Percentiles rank a stretch among this genome's conserved stretches.
These are phyloP conservation scores for Zaprionus inermis DNA, from an alignment of 1,140 invertebrate genomes.

Conservation along the genomic window DNA sequence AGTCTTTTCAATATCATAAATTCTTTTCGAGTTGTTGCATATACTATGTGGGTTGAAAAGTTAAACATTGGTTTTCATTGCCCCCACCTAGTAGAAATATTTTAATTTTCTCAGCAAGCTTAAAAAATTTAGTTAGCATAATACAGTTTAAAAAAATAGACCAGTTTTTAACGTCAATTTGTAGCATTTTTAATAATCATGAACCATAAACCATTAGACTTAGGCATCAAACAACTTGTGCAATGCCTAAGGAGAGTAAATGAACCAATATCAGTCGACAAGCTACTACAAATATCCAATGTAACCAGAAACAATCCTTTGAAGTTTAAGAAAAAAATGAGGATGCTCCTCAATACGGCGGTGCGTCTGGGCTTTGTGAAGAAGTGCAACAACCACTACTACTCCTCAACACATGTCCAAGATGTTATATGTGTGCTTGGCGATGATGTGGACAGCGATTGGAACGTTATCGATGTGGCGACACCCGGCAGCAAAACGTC, in stretches of 20 bases:
- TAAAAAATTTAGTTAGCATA: too few species aligned
- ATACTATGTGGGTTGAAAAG: too few species aligned
- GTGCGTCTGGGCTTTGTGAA: conserved; percentile 18
- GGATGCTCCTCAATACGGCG: conserved; percentile 1
- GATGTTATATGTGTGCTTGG: not conserved
- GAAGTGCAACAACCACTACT: conserved; percentile 31
- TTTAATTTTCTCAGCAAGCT: not conserved
- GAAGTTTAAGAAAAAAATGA: not conserved
- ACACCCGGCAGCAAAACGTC: not conserved
- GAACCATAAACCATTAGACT: not conserved
- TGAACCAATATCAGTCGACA: conserved; percentile 9
- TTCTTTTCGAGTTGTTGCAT: conserved; percentile 36
- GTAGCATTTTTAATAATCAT: not conserved
- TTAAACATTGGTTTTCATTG: too few species aligned
- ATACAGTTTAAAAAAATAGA: not conserved
- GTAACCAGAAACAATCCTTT: not conserved
- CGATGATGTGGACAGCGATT: not conserved
- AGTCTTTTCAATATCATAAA: conserved; percentile 63
- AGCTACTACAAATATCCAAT: not conserved
- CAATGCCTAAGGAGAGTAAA: conserved; percentile 7
- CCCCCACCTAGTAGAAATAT: too few species aligned
- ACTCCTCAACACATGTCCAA: conserved; percentile 3
- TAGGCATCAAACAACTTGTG: conserved; percentile 6
- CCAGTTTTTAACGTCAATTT: not conserved
- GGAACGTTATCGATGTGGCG: not conserved